Base-by-base conservation (phyloP, 1,140 invertebrate species). In the Meloidogyne floridensis region DNA sequence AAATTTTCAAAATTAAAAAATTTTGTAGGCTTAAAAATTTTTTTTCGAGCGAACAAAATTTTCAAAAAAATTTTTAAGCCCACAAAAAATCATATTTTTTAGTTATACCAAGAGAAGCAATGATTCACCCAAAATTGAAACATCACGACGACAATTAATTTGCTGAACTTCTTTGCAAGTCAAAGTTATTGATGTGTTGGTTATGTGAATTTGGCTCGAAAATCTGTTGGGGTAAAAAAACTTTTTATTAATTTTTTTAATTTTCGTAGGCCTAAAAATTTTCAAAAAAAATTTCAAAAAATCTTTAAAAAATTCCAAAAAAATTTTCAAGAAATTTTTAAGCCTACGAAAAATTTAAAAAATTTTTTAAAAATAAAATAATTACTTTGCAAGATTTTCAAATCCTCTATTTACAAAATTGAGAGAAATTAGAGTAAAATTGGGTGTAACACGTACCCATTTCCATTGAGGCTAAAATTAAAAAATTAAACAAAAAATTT, bases 391-490 rank as follows among this genome's bases (percentile, higher is more conserved):
- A 3, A 84, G 59, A 20, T 84, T 82, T 78, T 84, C 84, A 59
- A 76, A 84, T 32, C 81, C 80, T 20, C 82, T 42, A 54, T 83
- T 84, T 7, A 74, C 47, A 42, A 86, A 82, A 10, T 18, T 54
- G 56, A 81, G 32, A 20, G 86, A 80, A 72, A 85, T 84, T 18
- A 86, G 65, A 13, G 86, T 71, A 59, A 75, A 87, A 42, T n/a
- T 65, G 8, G 83, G 51, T 54, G 84, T 75, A 20, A 53, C 86
- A 11, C 84, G 85, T 15, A 87, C 59, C 85, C 85, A 85, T 65
- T 85, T 86, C 85, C 85, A 85, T 75, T 87, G 59, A 53, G 87
- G 65, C 84, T 84, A 42, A 51, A 86, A 84, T 32, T 32, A 7
- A 32, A 32, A 2, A 47, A 2, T n/a, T 13, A 13, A 13, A 32